Evolutionary conservation across 1,140 invertebrate genomes (phyloP).

Genomic region (Temnothorax longispinosus): DNA sequence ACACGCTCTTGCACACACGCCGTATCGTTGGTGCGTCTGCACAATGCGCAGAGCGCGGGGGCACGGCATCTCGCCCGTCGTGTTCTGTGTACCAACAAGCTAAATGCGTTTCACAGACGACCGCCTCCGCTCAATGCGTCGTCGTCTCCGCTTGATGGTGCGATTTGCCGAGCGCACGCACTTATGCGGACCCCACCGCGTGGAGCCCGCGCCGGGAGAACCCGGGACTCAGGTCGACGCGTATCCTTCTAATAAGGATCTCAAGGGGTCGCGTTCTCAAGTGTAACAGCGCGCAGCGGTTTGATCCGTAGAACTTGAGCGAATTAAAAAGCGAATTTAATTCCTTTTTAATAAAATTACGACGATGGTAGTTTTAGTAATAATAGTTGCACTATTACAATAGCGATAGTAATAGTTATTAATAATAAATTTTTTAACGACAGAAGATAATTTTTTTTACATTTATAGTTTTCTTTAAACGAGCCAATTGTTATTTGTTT

Average conservation of each 20-base stretch:
- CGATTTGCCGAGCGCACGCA: conserved; percentile 47
- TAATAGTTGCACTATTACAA: background rate
- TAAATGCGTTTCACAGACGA: conserved; percentile 86
- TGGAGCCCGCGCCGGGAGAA: conserved; percentile 13
- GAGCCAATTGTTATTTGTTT: background rate
- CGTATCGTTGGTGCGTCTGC: conserved; percentile 53
- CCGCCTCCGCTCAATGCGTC: conserved; percentile 83
- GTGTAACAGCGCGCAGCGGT: background rate
- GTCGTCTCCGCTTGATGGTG: conserved; percentile 43
- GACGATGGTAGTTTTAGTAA: background rate
- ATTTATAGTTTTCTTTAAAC: background rate
- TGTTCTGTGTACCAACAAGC: conserved; percentile 84
- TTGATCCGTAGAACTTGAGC: background rate
- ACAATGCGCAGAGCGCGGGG: conserved; percentile 59
- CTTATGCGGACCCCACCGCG: conserved; percentile 52
- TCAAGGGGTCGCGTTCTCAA: background rate
- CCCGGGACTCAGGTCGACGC: background rate
- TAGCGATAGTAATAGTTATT: background rate
- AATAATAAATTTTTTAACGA: background rate
- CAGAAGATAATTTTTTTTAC: background rate
- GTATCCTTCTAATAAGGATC: conserved; percentile 49
- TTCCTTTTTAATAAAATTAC: background rate
- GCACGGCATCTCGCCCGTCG: conserved; percentile 79
- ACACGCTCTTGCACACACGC: conserved; percentile 3
- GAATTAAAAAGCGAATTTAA: background rate